Base-by-base conservation (phyloP, 1,140 invertebrate species). In the Magallana angulata region DNA sequence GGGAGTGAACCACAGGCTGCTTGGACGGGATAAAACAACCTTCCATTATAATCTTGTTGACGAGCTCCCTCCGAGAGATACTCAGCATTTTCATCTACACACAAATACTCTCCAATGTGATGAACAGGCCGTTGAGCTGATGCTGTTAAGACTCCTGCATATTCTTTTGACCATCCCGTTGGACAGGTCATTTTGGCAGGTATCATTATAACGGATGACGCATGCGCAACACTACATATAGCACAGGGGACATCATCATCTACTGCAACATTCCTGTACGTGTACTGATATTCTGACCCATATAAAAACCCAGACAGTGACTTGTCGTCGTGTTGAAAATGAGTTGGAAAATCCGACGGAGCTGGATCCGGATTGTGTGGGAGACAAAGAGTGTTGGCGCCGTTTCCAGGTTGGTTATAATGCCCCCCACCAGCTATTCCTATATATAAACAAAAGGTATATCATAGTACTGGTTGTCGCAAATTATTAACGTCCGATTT, bases 161-260 rank as follows among this genome's bases (percentile, higher is more conserved):
- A 84, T 18, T 59, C 18, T 9, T 14, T 64, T 48, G 14, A 62
- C 83, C 83, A 84, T 4, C 6, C 16, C 8, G n/a, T 4, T 4
- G 57, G 60, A 36, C 83, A 84, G 18, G 4, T 30, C 0, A 5
- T 18, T 24, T 64, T 59, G 16, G 57, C 83, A 14, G 83, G 83
- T 18, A 87, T 87, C 82, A 87, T 64, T 8, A 87, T 59, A 9
- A 48, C 16, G 7, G 80, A 57, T 30, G 7, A 30, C 36, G 16
- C n/a, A 8, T 7, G n/a, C 5, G 14, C 30, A 8, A 11, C 14
- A 36, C 48, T 3, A 58, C 86, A 87, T 7, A 87, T 57, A 7
- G 82, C 82, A 87, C 86, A 87, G 7, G 86, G 86, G 18, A 87
- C 86, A 76, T 87, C 86, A 4, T 87, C 16, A 24, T 84, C 16